Percentiles rank a stretch among this genome's conserved stretches.
These are phyloP conservation scores for Leistus spinibarbis DNA, from an alignment of 2,888 invertebrate species.

Conservation along the genomic window DNA sequence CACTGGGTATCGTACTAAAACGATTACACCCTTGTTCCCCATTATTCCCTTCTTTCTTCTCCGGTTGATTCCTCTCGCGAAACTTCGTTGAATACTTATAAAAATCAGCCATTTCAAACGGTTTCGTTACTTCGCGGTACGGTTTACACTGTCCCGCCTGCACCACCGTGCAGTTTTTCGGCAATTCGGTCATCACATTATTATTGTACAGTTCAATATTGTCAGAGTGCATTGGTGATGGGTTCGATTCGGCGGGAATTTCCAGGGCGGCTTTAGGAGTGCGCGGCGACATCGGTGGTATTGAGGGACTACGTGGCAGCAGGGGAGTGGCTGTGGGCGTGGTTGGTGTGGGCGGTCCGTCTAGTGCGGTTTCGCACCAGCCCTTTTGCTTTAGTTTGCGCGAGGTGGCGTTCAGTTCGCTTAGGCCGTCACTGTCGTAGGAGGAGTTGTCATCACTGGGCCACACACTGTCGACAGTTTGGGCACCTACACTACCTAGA, in stretches of 20 bases:
- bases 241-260: conserved; percentile 57
- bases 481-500: conserved; percentile 63
- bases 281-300: conserved; percentile 43
- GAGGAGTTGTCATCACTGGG: conserved; percentile 57
- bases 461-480: conserved; percentile 55
- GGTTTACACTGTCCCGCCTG: conserved; percentile 90
- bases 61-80: conserved; percentile 61
- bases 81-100: conserved; percentile 97
- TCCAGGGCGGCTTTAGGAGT: conserved; percentile 52
- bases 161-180: conserved; percentile 83
- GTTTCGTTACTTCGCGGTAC: conserved; percentile 92
- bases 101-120: conserved; percentile 97
- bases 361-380: conserved; percentile 58
- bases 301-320: conserved; percentile 21
- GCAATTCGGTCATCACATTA: conserved; percentile 72
- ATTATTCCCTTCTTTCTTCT: conserved; percentile 39
- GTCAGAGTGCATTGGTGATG: conserved; percentile 50
- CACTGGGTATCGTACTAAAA: neutral
- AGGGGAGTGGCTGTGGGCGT: conserved; percentile 41
- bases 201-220: conserved; percentile 54
- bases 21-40: neutral
- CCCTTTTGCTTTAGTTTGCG: conserved; percentile 57
- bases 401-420: conserved; percentile 48
- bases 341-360: conserved; percentile 48
- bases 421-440: conserved; percentile 55